Base-by-base conservation (phyloP, 53 echinoderm and acorn worm genomes). In the Echinarachnius parma region DNA sequence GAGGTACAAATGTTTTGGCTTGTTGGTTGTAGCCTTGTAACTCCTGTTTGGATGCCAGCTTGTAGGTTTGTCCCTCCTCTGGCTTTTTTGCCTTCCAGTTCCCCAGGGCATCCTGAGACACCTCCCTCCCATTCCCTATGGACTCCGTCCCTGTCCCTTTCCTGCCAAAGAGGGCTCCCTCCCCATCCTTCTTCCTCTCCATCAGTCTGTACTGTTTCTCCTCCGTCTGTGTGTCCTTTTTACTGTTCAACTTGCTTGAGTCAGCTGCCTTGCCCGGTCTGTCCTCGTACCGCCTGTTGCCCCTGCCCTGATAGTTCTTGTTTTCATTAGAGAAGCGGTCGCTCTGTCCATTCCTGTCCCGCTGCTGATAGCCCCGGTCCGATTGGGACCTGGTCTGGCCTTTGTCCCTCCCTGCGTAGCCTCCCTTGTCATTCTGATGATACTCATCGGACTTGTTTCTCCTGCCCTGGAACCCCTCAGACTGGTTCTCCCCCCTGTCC, bases 381-480 rank as follows among this genome's bases (percentile, higher is more conserved):
- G 39, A 23, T 42, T 72, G 42, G 28, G 23, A 58, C 15, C 65
- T 50, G 14, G 11, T 28, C 45, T 44, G 14, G 27, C 59, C 55
- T 4, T 22, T 34, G 28, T 22, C 34, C 57, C 39, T 67, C 15
- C 50, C 57, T 5, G 55, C 15, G 46, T 75, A 57, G 50, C 29
- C 58, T 5, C 52, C n/a, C n/a, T n/a, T 59, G 35, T 75, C 66
- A 57, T 66, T 83, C 11, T 83, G 66, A n/a, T n/a, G n/a, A 66
- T 58, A 64, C 34, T 66, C 66, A 32, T 75, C 60, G 11, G 61
- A 11, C 36, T 49, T 75, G 25, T 22, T 35, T 5, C 57, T 29
- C 18, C 74, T 13, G 4, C 16, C 15, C 35, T 69, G 48, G n/a
- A n/a, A n/a, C 39, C 75, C 53, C 14, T 84, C 76, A 53, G 26